These are phyloP conservation scores for Phycodurus eques DNA, from an alignment of 2,113 vertebrate genomes.

Conservation along the genomic window DNA sequence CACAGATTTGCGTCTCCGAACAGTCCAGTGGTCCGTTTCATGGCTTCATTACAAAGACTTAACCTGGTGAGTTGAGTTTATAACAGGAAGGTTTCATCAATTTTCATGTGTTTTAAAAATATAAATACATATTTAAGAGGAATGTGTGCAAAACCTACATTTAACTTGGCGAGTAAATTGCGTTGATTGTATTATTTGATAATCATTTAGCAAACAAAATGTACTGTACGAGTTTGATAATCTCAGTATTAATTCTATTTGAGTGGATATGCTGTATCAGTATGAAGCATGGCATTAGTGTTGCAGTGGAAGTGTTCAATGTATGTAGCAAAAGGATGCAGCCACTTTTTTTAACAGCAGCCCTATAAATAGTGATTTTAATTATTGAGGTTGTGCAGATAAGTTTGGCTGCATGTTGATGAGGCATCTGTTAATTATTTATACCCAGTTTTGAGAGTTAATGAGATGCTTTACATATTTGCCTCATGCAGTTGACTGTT, in stretches of 20 bases:
- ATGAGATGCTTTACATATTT: background rate
- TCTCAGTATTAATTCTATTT: background rate
- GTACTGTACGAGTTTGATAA: too few species aligned
- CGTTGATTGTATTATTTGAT: too few species aligned
- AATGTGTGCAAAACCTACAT: too few species aligned
- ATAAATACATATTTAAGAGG: too few species aligned
- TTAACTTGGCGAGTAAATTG: too few species aligned
- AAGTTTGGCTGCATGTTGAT: background rate
- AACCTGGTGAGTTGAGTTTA: background rate
- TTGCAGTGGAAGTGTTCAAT: background rate
- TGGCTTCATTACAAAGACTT: background rate
- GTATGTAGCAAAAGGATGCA: too few species aligned
- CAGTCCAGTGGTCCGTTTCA: background rate
- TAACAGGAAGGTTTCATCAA: too few species aligned
- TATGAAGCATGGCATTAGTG: background rate
- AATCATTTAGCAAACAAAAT: too few species aligned
- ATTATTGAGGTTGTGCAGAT: conserved; percentile 12
- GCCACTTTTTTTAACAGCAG: background rate
- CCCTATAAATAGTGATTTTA: background rate
- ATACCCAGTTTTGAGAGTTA: background rate
- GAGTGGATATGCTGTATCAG: background rate
- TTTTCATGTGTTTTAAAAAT: too few species aligned
- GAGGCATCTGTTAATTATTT: background rate
- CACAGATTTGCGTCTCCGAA: background rate
- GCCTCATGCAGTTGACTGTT: too few species aligned